Base-by-base conservation (phyloP, 2,888 invertebrate species). In the Penaeus monodon region DNA sequence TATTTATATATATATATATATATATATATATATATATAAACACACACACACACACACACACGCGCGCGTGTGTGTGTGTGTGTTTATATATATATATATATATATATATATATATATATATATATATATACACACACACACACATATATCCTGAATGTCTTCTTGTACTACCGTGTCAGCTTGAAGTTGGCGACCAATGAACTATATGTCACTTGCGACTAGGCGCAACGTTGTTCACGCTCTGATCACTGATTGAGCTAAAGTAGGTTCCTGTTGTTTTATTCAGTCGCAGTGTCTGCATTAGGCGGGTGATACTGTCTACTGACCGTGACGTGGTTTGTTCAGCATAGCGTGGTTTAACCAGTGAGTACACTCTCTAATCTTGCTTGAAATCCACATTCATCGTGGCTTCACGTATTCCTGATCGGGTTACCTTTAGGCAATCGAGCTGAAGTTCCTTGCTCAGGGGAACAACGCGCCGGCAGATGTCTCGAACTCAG, bases 31-130 rank as follows among this genome's bases (percentile, higher is more conserved):
- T 76, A 76, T 76, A 76, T 76, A 38, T 76, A 38, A 44, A 38
- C 44, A 38, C 44, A 17, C 44, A 38, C 44, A 38, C 44, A 38
- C 4, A 76, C 44, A 76, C 44, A 38, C 44, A 76, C 44, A 76
- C 44, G 44, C 44, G 44, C 44, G 44, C 44, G 44, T 76, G 22
- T 76, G 20, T 76, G 44, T 76, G 44, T 76, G 44, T 76, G 44
- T 76, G 33, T 44, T 44, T 76, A 76, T 76, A 76, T 76, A 76
- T 76, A 76, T 76, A 76, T 76, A 76, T 76, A 33, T 76, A 33
- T 76, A 76, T 76, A 33, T 76, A 76, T 76, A 33, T 33, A 76
- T 76, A 33, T 76, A 76, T 76, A 76, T 76, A 76, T 76, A 68
- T 68, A 68, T 68, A 68, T 68, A 68, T 68, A 68, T 20, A 68